Percentiles rank a stretch among this genome's conserved stretches.
These are phyloP conservation scores for Portevinia maculata DNA, from an alignment of 2,888 invertebrate genomes.

Conservation along the genomic window DNA sequence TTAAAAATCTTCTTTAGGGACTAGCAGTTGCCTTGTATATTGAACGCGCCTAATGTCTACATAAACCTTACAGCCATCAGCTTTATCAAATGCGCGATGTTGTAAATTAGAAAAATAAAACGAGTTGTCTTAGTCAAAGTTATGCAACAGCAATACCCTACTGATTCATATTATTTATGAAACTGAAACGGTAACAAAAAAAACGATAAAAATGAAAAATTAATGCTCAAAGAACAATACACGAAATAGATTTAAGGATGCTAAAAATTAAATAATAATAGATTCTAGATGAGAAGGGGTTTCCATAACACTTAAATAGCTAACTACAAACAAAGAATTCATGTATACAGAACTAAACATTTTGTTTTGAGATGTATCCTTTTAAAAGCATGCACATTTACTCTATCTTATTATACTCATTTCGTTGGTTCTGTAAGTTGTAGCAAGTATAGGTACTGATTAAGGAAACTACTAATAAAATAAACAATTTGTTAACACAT, in stretches of 20 bases:
- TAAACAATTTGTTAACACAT: constrained; percentile 16
- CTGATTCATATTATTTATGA: neutral
- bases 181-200: no score
- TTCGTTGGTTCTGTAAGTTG: constrained; percentile 5
- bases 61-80: no score
- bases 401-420: neutral
- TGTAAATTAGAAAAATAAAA: no score
- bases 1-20: no score
- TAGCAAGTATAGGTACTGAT: constrained; percentile 44
- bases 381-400: constrained; percentile 3
- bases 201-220: constrained; percentile 3
- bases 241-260: constrained; percentile 22
- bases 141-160: constrained; percentile 15
- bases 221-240: constrained; percentile 35
- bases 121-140: neutral
- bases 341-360: neutral
- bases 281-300: constrained; percentile 25
- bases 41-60: no score
- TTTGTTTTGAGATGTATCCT: neutral
- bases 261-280: constrained; percentile 10
- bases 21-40: no score
- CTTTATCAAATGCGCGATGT: neutral
- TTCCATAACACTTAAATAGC: constrained; percentile 6
- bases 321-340: neutral
- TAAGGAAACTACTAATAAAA: constrained; percentile 53